Evolutionary conservation across 2,113 vertebrate species (phyloP), one percentile per base, ranked within the genome.

Genomic region (Hassar affinis): DNA sequence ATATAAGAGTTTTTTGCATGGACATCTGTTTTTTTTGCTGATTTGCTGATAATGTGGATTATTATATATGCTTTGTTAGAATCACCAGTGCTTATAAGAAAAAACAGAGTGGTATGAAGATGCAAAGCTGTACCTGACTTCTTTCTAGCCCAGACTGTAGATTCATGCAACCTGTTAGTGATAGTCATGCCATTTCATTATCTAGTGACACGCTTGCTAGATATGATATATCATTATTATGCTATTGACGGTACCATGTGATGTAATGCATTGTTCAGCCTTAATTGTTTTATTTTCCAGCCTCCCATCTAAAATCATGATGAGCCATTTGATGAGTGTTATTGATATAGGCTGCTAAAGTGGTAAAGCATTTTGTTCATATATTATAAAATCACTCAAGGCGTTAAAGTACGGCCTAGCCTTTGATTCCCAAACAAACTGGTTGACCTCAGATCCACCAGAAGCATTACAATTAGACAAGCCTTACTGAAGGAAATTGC

Each of bases 401-500:
- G 45, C 71, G 17, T 25, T 49, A 49, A 72, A 72, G 1, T 75
- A 20, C n/a, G 51, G 25, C 18, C 45, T 49, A 30, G 14, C 12
- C n/a, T 74, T n/a, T 9, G 45, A 30, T 74, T 18, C 12, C n/a
- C 27, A 30, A 27, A 52, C 30, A 52, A 75, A 51, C 7, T 18
- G 15, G 3, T 52, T 52, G 47, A 18, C 17, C 7, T 51, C 72
- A 51, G 6, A 52, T 30, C 7, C 8, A 54, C 47, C 5, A 18
- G 49, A 52, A 33, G 3, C 52, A 33, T 33, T 8, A 11, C 15
- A 33, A 52, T 75, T 2, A 20, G 69, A 35, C 62, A 22, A 6
- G 18, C 35, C 64, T 9, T 52, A 14, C 27, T 51, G n/a, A 80
- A 80, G 69, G 56, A 82, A 87, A 85, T 80, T 66, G 59, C 30